Conservation (phyloP, 2,113 vertebrate genomes). For the Solea senegalensis region DNA sequence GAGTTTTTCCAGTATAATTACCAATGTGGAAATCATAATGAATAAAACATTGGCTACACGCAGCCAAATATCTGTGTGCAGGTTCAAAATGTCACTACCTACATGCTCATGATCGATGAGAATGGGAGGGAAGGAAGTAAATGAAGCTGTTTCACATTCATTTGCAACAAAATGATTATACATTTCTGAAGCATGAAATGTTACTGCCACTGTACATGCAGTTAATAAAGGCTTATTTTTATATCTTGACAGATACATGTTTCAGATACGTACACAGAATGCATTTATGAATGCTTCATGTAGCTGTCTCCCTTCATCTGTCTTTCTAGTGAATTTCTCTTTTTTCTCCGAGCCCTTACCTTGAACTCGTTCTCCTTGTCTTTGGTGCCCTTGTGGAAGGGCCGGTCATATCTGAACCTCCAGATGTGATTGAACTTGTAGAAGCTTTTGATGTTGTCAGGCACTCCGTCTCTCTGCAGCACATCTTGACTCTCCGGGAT, state of each 20-base stretch:
- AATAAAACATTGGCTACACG: conserved; percentile 75
- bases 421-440: conserved; percentile 99
- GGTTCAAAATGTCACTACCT: conserved; percentile 38
- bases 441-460: conserved; percentile 98
- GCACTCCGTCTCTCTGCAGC: conserved; percentile 94
- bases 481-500: conserved; percentile 98
- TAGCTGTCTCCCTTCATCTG: not conserved
- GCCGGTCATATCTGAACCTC: conserved; percentile 96
- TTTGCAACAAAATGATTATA: conserved; percentile 16
- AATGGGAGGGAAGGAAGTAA: not conserved
- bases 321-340: not conserved
- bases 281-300: not conserved
- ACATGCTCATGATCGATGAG: conserved; percentile 19
- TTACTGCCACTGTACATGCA: not conserved
- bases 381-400: conserved; percentile 97
- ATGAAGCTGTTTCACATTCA: not conserved
- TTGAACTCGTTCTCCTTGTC: conserved; percentile 99
- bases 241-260: not conserved
- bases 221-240: not conserved
- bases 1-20: conserved; percentile 69
- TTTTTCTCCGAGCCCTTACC: conserved; percentile 73
- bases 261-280: not conserved
- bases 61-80: conserved; percentile 45
- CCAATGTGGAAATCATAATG: conserved; percentile 57
- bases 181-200: not conserved